A percentile compares a stretch with the other conserved stretches of the same genome.
phyloP scores from a whole-genome alignment of 2,888 invertebrate species.

The Protonemura montana region DNA sequence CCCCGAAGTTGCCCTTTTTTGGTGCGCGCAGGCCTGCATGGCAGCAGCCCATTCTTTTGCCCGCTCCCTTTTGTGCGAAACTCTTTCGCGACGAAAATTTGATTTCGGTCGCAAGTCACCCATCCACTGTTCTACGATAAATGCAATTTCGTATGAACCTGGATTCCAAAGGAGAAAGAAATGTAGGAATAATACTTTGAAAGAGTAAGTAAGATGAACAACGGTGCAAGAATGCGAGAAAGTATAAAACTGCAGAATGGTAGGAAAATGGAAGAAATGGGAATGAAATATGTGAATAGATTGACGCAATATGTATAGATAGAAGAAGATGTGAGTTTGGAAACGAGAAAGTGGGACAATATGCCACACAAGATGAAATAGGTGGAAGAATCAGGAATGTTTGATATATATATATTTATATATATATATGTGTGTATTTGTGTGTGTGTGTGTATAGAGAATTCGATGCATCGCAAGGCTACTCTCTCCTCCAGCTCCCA shows the following conservation, averaged over 20 bases:
- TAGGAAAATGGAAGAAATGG: conserved; percentile 33
- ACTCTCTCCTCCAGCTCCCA: background rate
- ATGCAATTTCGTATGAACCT: conserved; percentile 35
- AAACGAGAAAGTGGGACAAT: conserved; percentile 29
- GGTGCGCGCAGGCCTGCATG: background rate
- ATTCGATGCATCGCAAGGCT: background rate
- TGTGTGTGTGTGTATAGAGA: too few relatives aligned
- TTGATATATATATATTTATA: background rate
- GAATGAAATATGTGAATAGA: conserved; percentile 40
- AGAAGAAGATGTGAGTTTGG: conserved; percentile 21
- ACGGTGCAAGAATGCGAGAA: conserved; percentile 14
- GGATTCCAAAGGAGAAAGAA: conserved; percentile 13
- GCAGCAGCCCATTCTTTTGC: background rate
- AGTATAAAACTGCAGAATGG: conserved; percentile 22
- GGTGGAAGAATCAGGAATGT: conserved; percentile 7
- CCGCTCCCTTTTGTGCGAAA: conserved; percentile 27
- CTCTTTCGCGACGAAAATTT: conserved; percentile 31
- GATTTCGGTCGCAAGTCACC: conserved; percentile 42
- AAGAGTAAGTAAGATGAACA: conserved; percentile 41
- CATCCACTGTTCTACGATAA: conserved; percentile 37
- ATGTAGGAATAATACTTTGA: conserved; percentile 38
- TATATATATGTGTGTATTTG: too few relatives aligned
- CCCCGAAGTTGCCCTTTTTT: background rate
- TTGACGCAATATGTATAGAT: conserved; percentile 33
- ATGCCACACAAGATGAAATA: conserved; percentile 9